A percentile compares a stretch with the other conserved stretches of the same genome.
Conservation (phyloP, 2,888 invertebrate genomes). For the Temnothorax rugatulus region DNA sequence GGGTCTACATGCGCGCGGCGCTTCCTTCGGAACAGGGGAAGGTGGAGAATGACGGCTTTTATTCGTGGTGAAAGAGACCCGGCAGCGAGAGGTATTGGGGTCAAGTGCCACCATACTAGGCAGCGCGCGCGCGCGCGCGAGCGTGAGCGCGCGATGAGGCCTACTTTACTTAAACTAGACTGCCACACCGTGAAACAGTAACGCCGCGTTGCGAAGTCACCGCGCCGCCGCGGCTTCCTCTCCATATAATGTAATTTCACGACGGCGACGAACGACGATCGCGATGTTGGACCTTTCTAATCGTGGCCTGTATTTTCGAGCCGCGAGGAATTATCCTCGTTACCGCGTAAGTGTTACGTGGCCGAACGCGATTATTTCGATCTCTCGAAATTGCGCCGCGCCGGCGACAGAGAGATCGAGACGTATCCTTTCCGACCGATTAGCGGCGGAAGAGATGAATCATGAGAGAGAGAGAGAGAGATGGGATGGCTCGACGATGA, state of each 20-base stretch:
- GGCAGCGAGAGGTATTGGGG: conserved; percentile 76
- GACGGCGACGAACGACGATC: conserved; percentile 5
- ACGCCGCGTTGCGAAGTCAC: conserved; percentile 41
- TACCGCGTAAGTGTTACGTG: conserved; percentile 71
- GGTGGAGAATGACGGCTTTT: conserved; percentile 54
- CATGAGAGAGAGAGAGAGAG: neutral
- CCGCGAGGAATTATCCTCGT: conserved; percentile 70
- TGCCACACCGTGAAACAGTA: conserved; percentile 60
- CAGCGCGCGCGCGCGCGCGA: conserved; percentile 50
- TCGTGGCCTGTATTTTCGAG: conserved; percentile 76
- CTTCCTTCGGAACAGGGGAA: conserved; percentile 30
- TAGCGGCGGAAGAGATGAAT: conserved; percentile 25
- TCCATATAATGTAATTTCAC: conserved; percentile 58
- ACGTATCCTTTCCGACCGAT: conserved; percentile 24
- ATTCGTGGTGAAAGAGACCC: conserved; percentile 75
- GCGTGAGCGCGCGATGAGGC: conserved; percentile 69
- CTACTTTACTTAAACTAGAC: conserved; percentile 80
- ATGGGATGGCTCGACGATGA: conserved; percentile 18
- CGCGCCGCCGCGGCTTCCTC: conserved; percentile 10
- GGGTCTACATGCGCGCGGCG: neutral
- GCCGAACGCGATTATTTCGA: conserved; percentile 45
- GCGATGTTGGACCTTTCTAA: conserved; percentile 75
- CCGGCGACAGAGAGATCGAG: conserved; percentile 10
- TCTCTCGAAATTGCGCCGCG: conserved; percentile 28
- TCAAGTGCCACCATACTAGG: conserved; percentile 79